Conservation (phyloP, 1,140 invertebrate genomes). For the Psix sp. region DNA sequence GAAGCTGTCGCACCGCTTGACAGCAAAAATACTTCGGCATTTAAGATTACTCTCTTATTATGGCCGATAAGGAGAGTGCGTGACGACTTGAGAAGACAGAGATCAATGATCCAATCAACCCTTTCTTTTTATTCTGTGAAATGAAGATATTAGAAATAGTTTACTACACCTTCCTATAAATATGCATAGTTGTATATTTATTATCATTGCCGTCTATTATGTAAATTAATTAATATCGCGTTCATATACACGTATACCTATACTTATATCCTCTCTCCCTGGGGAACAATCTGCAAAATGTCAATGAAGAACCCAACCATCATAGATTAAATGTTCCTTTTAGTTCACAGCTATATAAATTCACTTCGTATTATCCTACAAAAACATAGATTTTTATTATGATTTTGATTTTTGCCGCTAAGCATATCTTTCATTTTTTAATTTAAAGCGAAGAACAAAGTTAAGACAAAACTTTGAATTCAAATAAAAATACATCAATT, state of each 20-base stretch:
- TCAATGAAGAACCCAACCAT: conserved; percentile 66
- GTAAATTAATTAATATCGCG: too few relatives aligned
- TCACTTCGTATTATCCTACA: conserved; percentile 6
- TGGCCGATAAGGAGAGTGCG: conserved; percentile 40
- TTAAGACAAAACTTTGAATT: too few relatives aligned
- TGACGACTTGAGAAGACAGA: conserved; percentile 28
- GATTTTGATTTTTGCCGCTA: too few relatives aligned
- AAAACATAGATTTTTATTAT: conserved; percentile 10
- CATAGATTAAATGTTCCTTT: conserved; percentile 66
- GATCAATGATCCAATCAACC: conserved; percentile 11
- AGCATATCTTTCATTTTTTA: too few relatives aligned
- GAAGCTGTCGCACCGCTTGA: conserved; percentile 45
- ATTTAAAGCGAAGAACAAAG: too few relatives aligned
- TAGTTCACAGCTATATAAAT: conserved; percentile 8
- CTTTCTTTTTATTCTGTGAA: conserved; percentile 11
- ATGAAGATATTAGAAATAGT: conserved; percentile 11
- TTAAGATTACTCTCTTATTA: conserved; percentile 35
- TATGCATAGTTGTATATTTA: neutral
- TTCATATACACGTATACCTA: neutral
- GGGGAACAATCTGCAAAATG: conserved; percentile 68
- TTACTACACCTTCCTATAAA: neutral
- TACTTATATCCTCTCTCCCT: conserved; percentile 32
- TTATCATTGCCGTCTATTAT: neutral
- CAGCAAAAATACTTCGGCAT: conserved; percentile 49
- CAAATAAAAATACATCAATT: too few relatives aligned